Base-by-base conservation (phyloP, 2,113 vertebrate species). In the Tricholaema leucomelas region DNA sequence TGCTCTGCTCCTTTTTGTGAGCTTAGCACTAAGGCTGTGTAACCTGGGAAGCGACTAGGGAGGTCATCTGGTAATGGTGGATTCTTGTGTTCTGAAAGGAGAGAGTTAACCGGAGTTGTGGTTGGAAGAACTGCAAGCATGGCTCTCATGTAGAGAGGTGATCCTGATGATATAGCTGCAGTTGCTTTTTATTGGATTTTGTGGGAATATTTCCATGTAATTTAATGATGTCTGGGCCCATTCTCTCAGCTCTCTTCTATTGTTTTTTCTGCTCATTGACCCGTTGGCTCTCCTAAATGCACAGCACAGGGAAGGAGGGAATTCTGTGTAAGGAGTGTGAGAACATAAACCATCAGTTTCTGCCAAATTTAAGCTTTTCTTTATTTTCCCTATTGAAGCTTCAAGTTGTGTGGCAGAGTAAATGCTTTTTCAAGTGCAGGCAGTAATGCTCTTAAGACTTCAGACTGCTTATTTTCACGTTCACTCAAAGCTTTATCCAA, bases 331-430 rank as follows among this genome's bases (percentile, higher is more conserved):
- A 81, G 0, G 3, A 93, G 71, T 93, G 92, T 94, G 93, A 95
- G 94, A 94, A 94, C 64, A 40, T 77, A 90, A 94, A 66, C 63
- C 28, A 30, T 33, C 21, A 2, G 38, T 83, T 94, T 94, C 94
- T 93, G 94, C 90, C 86, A 88, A 78, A 79, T 76, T 75, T 76
- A 78, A 83, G 90, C 72, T 91, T 89, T 93, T 94, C 66, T 95
- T 95, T 85, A 78, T 78, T 86, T 88, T 40, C 54, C 18, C 55
- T 67, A 48, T 76, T 88, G 74, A 93, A 86, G 63, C 58, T 79
- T 81, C 70, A 84, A 88, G 84, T 48, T 96, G 70, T 88, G 59
- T 81, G 88, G 55, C 5, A 4, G 77, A 31, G 25, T 86, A 75
- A 52, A 88, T 84, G 85, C 80, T 78, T 94, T 94, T 95, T 80